Evolutionary conservation across 2,797 vertebrate species (phyloP), one percentile per base, ranked within the genome.

Genomic region (Bothrops alternatus): DNA sequence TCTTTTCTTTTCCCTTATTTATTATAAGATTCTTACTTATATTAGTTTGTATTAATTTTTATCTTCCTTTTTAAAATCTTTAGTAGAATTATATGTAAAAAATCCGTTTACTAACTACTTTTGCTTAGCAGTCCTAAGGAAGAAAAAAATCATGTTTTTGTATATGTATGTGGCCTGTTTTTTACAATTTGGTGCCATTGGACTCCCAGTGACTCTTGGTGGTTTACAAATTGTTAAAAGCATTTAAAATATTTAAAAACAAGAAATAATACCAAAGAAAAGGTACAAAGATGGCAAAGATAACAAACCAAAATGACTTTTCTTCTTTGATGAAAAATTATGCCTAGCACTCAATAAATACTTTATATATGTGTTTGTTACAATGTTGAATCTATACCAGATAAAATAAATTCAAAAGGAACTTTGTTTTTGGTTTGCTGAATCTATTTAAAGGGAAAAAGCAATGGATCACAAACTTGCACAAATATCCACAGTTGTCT

Each of bases 381-480:
- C n/a, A 94, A 23, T 0, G 0, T n/a, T 91, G 82, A 63, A 11
- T 2, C n/a, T 55, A 26, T 55, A 82, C 47, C 53, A 20, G 3
- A 50, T 14, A 92, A 91, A 93, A 12, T 10, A 58, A 92, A 91
- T 90, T 16, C 73, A 6, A 87, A 18, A 20, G 2, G 3, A n/a
- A 58, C 32, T 87, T 87, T n/a, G 60, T 69, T 23, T 47, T 60
- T 0, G 0, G 25, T 4, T 86, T 92, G 47, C 16, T 47, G 16
- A 20, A 11, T 57, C 58, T 90, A 26, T 37, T 60, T 82, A 93
- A 91, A 0, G 0, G 87, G 61, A n/a, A 94, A 95, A 86, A 0
- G 14, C 12, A 50, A 12, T 26, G 25, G n/a, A 56, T 4, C 12
- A 92, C 91, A 95, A 95, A 85, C 25, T 82, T 60, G 86, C 89